These are phyloP conservation scores for Caenorhabditis virilis DNA, from an alignment of 2,888 invertebrate species.

Conservation along the genomic window DNA sequence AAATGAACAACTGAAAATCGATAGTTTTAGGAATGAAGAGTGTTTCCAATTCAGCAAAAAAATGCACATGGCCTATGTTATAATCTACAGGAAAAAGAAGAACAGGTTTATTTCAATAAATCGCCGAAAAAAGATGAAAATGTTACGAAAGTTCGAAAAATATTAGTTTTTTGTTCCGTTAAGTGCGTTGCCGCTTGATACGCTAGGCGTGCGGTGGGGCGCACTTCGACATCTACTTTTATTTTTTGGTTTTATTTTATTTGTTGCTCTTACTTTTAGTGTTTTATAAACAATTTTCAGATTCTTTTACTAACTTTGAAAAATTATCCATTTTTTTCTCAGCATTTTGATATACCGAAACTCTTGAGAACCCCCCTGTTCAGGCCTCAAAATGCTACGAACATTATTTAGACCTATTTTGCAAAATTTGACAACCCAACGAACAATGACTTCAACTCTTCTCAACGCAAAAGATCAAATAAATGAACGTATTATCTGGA, in stretches of 20 bases:
- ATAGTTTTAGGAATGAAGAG: too few species aligned
- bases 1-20: too few species aligned
- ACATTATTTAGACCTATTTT: neutral
- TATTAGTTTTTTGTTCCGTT: slow-evolving; percentile 10
- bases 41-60: too few species aligned
- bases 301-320: neutral
- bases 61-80: too few species aligned
- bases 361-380: too few species aligned
- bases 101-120: too few species aligned
- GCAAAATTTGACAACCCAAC: neutral
- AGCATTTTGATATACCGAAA: too few species aligned
- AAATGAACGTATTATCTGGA: slow-evolving; percentile 54
- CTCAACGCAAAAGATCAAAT: slow-evolving; percentile 17
- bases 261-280: neutral
- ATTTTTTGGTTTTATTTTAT: slow-evolving; percentile 2
- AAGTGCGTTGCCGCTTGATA: slow-evolving; percentile 25
- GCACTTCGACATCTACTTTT: slow-evolving; percentile 10
- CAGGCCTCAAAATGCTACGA: slow-evolving; percentile 3
- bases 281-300: neutral
- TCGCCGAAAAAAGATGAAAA: slow-evolving; percentile 4
- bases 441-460: slow-evolving; percentile 22
- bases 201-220: slow-evolving; percentile 20
- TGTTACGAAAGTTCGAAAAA: too few species aligned
- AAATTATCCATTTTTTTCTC: slow-evolving; percentile 1
- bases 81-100: too few species aligned